These are phyloP conservation scores for Euborellia annulipes DNA, from an alignment of 1,140 invertebrate species.

Conservation along the genomic window DNA sequence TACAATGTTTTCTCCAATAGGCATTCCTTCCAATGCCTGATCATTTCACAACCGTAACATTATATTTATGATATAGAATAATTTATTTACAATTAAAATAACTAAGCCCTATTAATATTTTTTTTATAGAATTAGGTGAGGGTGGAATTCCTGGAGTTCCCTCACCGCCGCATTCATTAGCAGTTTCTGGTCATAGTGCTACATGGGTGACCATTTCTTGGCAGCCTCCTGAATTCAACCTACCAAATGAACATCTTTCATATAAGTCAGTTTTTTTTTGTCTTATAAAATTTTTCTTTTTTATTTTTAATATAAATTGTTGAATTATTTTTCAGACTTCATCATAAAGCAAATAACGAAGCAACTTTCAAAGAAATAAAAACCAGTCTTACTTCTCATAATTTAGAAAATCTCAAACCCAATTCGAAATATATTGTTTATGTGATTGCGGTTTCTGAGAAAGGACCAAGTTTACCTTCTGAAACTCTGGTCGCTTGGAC, in stretches of 20 bases:
- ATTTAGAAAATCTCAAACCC: conserved; percentile 46
- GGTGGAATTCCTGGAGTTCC: conserved; percentile 40
- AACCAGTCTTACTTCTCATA: conserved; percentile 48
- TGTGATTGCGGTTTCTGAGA: conserved; percentile 46
- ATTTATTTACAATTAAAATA: conserved; percentile 8
- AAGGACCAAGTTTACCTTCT: conserved; percentile 50
- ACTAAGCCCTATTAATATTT: background rate
- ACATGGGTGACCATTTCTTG: conserved; percentile 60
- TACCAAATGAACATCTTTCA: conserved; percentile 52
- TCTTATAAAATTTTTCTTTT: conserved; percentile 1
- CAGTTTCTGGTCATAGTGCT: conserved; percentile 56
- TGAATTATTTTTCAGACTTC: conserved; percentile 37
- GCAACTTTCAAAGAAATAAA: conserved; percentile 39
- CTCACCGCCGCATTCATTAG: conserved; percentile 58
- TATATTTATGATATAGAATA: conserved; percentile 6
- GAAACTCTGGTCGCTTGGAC: conserved; percentile 72
- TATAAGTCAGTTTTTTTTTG: conserved; percentile 39
- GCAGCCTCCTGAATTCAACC: conserved; percentile 63
- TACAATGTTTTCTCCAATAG: too few relatives aligned
- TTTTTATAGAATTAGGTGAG: conserved; percentile 20
- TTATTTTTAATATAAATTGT: background rate
- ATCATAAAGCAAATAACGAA: conserved; percentile 43
- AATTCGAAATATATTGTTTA: conserved; percentile 65
- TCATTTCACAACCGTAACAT: conserved; percentile 6
- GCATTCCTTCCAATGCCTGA: too few relatives aligned